phyloP scores from a whole-genome alignment of 2,888 invertebrate species.

The Lacanobia oleracea region DNA sequence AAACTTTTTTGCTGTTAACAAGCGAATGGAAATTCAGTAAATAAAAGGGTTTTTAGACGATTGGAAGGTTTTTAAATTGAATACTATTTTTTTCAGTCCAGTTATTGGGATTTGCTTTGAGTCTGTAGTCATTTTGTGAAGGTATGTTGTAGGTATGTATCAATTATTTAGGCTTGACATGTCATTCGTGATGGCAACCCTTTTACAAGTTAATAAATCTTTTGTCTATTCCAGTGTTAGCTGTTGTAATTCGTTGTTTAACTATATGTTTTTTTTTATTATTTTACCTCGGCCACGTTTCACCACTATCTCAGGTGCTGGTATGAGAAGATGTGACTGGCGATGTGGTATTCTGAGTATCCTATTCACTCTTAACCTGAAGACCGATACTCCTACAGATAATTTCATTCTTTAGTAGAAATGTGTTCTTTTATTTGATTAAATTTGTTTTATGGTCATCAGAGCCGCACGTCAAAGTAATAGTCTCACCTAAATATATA shows the following conservation, averaged over 20 bases:
- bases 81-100: conserved; percentile 47
- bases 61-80: conserved; percentile 48
- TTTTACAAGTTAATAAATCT: neutral
- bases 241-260: neutral
- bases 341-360: too few species aligned
- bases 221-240: neutral
- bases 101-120: conserved; percentile 30
- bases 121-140: conserved; percentile 6
- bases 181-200: neutral
- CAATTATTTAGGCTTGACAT: neutral
- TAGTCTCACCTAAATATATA: too few species aligned
- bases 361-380: too few species aligned
- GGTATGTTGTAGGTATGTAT: conserved; percentile 12
- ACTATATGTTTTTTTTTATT: too few species aligned
- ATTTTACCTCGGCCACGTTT: too few species aligned
- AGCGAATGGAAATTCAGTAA: conserved; percentile 44
- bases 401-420: too few species aligned
- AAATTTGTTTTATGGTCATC: too few species aligned
- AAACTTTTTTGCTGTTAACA: conserved; percentile 51
- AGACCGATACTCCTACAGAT: too few species aligned
- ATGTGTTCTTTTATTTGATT: too few species aligned
- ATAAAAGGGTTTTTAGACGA: conserved; percentile 43
- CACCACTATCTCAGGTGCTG: too few species aligned
- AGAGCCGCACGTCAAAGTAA: too few species aligned
- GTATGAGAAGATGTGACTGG: too few species aligned